A percentile compares a stretch with the other conserved stretches of the same genome.
phyloP scores from a whole-genome alignment of 2,113 vertebrate species.

The Cottus gobio region DNA sequence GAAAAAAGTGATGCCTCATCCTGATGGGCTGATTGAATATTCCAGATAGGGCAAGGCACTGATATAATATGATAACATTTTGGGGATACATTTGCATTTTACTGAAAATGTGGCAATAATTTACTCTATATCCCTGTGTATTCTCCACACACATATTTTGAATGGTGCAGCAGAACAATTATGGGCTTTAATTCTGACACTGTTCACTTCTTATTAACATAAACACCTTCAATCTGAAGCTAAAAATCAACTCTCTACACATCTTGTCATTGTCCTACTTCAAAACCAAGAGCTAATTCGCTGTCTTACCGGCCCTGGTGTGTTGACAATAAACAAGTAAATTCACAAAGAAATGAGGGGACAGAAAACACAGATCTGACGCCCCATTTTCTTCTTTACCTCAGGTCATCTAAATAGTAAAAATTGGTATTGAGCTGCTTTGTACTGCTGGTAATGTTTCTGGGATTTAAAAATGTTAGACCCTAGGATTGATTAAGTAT shows the following conservation, averaged over 20 bases:
- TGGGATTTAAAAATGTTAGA: background rate
- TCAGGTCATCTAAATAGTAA: background rate
- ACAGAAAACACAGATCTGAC: background rate
- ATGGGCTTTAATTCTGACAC: background rate
- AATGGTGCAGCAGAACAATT: background rate
- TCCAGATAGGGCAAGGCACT: background rate
- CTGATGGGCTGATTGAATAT: background rate
- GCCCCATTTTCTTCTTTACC: background rate
- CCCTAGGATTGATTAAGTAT: conserved; percentile 4
- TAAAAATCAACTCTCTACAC: background rate
- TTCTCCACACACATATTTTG: background rate
- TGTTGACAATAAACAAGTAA: conserved; percentile 12
- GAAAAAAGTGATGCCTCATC: background rate
- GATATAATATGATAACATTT: background rate
- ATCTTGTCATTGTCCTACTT: background rate
- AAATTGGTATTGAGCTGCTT: background rate
- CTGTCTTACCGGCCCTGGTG: background rate
- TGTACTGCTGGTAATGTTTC: background rate
- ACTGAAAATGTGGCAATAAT: background rate
- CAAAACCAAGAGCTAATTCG: background rate
- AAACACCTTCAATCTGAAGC: background rate
- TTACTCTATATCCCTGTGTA: background rate
- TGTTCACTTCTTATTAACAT: background rate
- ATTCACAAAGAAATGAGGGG: conserved; percentile 12
- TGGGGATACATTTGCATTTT: background rate